phyloP scores from a whole-genome alignment of 2,888 invertebrate genomes.

The Epirrhoe tristata region DNA sequence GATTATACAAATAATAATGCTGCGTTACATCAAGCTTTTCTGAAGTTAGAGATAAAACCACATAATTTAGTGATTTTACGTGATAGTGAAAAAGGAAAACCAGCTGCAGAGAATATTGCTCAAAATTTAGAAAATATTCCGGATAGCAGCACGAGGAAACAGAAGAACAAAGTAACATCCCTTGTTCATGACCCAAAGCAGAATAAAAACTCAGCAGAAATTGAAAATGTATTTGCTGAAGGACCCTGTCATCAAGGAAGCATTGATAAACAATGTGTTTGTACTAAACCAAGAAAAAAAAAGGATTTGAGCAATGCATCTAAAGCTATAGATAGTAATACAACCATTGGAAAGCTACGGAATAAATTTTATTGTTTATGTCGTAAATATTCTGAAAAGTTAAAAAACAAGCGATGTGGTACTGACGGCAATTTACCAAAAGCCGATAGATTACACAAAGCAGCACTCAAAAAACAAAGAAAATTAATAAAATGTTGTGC shows the following conservation, averaged over 20 bases:
- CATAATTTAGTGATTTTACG: too few species aligned
- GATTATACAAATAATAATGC: too few species aligned
- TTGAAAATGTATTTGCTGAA: slow-evolving; percentile 23
- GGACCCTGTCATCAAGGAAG: slow-evolving; percentile 1
- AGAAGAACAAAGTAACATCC: slow-evolving; percentile 16
- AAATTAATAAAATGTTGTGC: slow-evolving; percentile 47
- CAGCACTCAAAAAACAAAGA: slow-evolving; percentile 40
- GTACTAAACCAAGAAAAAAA: slow-evolving; percentile 31
- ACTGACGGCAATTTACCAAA: slow-evolving; percentile 3
- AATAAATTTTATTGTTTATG: slow-evolving; percentile 39
- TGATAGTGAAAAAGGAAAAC: too few species aligned
- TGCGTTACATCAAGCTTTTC: too few species aligned
- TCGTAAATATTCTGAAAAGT: slow-evolving; percentile 42
- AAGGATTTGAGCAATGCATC: slow-evolving; percentile 27
- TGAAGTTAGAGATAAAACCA: too few species aligned
- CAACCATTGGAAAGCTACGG: slow-evolving; percentile 35
- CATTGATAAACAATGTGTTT: slow-evolving; percentile 30
- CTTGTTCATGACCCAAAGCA: slow-evolving; percentile 7
- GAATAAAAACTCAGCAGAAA: neutral
- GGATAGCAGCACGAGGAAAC: slow-evolving; percentile 11
- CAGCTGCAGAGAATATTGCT: neutral
- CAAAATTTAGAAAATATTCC: neutral
- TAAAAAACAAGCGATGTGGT: slow-evolving; percentile 18
- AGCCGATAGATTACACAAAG: slow-evolving; percentile 34
- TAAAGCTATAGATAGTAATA: slow-evolving; percentile 14